Evolutionary conservation across 1,140 invertebrate genomes (phyloP).

Genomic region (Aleiodes sp.): DNA sequence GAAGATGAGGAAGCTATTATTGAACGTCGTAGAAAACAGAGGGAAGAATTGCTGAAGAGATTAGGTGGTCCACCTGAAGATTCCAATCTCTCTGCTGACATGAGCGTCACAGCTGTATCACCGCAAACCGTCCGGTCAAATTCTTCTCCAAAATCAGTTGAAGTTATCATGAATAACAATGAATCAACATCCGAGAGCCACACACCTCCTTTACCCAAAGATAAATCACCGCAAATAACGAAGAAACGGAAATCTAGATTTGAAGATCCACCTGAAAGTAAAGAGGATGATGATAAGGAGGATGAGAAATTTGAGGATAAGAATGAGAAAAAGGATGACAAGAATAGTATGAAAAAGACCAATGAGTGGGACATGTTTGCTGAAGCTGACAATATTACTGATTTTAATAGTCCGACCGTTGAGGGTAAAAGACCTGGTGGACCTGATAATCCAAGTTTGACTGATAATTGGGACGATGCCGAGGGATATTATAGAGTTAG

Average conservation of each 20-base stretch:
- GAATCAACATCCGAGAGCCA: conserved; percentile 60
- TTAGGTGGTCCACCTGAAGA: conserved; percentile 72
- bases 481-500: conserved; percentile 97
- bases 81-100: conserved; percentile 66
- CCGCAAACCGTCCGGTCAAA: conserved; percentile 54
- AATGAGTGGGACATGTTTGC: conserved; percentile 89
- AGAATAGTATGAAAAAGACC: conserved; percentile 60
- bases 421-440: conserved; percentile 72
- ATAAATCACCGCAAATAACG: conserved; percentile 45
- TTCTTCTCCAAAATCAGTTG: conserved; percentile 50
- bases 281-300: conserved; percentile 22
- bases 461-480: conserved; percentile 99
- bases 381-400: conserved; percentile 86
- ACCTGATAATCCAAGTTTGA: conserved; percentile 89
- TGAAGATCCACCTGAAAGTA: conserved; percentile 49
- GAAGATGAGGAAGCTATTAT: conserved; percentile 96
- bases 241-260: conserved; percentile 61
- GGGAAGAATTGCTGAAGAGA: conserved; percentile 87
- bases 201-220: conserved; percentile 59
- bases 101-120: conserved; percentile 49
- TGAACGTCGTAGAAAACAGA: conserved; percentile 85
- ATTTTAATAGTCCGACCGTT: conserved; percentile 82
- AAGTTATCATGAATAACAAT: conserved; percentile 56
- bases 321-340: conserved; percentile 56
- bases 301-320: conserved; percentile 39